Conservation (phyloP, 2,797 vertebrate species). For the Eidolon dupreanum region DNA sequence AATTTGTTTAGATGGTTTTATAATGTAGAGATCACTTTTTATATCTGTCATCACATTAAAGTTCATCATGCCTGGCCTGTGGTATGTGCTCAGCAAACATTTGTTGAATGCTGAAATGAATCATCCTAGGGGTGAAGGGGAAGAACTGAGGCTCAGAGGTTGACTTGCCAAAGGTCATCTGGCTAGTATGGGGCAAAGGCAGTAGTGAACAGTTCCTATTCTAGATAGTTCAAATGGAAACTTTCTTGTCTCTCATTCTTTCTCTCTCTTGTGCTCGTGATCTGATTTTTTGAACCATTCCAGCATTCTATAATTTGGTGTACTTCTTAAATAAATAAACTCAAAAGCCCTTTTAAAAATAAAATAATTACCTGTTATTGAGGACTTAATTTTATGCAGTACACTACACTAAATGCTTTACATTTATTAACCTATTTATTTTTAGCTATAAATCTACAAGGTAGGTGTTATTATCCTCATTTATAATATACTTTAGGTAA, state of each 20-base stretch:
- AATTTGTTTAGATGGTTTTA: constrained; percentile 12
- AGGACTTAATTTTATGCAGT: constrained; percentile 47
- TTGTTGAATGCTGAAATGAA: neutral
- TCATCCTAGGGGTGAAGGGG: neutral
- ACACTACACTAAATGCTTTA: constrained; percentile 5
- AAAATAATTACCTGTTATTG: constrained; percentile 42
- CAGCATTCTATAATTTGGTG: constrained; percentile 39
- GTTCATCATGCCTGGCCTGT: neutral
- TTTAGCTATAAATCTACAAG: constrained; percentile 42
- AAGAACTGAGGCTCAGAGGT: neutral
- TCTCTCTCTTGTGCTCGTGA: neutral
- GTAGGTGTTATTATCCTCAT: constrained; percentile 1
- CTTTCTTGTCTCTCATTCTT: neutral
- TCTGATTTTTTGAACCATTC: neutral
- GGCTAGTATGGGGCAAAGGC: neutral
- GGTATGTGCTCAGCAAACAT: neutral
- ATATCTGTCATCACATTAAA: neutral
- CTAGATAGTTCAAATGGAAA: neutral
- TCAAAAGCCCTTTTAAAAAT: constrained; percentile 27
- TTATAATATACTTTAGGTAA: constrained; percentile 43
- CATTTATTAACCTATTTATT: constrained; percentile 52
- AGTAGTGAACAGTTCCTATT: neutral
- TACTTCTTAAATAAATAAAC: constrained; percentile 55
- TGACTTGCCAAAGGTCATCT: neutral
- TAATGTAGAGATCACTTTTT: constrained; percentile 1